Conservation (phyloP, 2,797 vertebrate genomes). For the Podarcis lilfordi region DNA sequence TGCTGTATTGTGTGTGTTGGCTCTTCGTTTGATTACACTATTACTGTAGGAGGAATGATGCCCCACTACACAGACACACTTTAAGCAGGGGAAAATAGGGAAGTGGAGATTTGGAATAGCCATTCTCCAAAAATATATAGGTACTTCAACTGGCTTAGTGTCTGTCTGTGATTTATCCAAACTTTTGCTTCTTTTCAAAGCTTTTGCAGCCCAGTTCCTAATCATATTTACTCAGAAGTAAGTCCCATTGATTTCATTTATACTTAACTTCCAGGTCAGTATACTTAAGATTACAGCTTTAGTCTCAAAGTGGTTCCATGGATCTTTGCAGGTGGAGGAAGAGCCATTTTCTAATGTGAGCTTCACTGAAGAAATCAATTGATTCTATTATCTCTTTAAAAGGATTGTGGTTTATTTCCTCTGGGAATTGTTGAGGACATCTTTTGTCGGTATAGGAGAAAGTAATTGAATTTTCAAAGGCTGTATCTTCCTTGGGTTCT, state of each 20-base stretch:
- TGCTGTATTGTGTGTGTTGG: neutral
- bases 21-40: neutral
- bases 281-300: neutral
- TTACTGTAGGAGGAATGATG: neutral
- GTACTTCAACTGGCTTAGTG: neutral
- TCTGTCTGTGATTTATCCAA: neutral
- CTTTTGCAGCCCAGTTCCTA: neutral
- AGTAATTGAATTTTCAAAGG: conserved; percentile 39
- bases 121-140: neutral
- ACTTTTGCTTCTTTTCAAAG: neutral
- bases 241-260: conserved; percentile 29
- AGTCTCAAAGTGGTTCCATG: conserved; percentile 23
- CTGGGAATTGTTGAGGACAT: conserved; percentile 29
- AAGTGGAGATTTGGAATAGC: neutral
- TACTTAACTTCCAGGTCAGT: conserved; percentile 11
- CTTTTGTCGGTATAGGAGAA: conserved; percentile 24
- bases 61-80: too few species aligned
- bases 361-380: conserved; percentile 27
- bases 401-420: conserved; percentile 45
- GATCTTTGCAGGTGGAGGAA: neutral
- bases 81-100: neutral
- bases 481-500: conserved; percentile 23
- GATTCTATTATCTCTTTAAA: conserved; percentile 37
- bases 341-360: conserved; percentile 16
- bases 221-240: conserved; percentile 19